Evolutionary conservation across 2,888 invertebrate genomes (phyloP), one percentile per base, ranked within the genome.

Genomic region (Bellardia pandia): DNA sequence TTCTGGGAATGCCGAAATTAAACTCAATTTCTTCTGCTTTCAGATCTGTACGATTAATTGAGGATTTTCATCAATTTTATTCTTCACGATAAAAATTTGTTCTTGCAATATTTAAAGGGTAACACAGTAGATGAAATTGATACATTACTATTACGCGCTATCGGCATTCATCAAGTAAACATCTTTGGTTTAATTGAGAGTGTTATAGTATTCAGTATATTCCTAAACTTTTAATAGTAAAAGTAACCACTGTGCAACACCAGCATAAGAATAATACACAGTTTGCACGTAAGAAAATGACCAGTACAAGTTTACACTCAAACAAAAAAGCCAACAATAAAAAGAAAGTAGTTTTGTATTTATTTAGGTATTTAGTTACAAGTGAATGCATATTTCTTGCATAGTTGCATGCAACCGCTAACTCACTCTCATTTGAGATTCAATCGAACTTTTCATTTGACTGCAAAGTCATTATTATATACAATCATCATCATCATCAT

Each of bases 331-430:
- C 40, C 40, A 64, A 45, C 53, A n/a, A 64, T 53, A 64, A 80
- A 71, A 80, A 80, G 80, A 80, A 80, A 80, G 80, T 64, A 56
- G 80, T 62, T 72, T 62, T 64, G 51, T n/a, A 72, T 71, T 40
- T 71, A 72, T 80, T 60, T n/a, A 64, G 42, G 64, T 53, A 72
- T 74, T 64, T 72, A 13, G 16, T 60, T 42, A 16, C 23, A 23
- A 42, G 23, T 23, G 1, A 72, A 56, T 62, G 37, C 30, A 71
- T 51, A 71, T 72, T 64, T 72, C 23, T 72, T 40, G 42, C 8
- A 80, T 72, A 53, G 48, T 64, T 72, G 72, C 72, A 72, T 80
- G 80, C 72, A 80, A 80, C 33, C 58, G 40, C 40, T n/a, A 56
- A 60, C 56, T 56, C 56, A 56, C 45, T 74, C 42, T 62, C 53